Percentiles rank a stretch among this genome's conserved stretches.
These are phyloP conservation scores for Drosophila nebulosa DNA, from an alignment of 1,140 invertebrate genomes.

Conservation along the genomic window DNA sequence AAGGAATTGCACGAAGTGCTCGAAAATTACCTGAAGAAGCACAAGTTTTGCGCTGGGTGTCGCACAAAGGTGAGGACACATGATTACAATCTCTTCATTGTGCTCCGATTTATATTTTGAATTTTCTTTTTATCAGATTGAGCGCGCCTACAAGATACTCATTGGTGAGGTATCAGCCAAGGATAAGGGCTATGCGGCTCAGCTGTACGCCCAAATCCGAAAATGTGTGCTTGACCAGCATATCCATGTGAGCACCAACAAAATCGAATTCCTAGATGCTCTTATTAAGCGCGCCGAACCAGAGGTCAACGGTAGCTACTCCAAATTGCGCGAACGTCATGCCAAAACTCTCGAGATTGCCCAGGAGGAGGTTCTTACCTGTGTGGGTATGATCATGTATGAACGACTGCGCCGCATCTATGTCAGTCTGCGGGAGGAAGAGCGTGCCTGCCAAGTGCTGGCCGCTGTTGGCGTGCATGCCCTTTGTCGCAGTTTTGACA, in stretches of 20 bases:
- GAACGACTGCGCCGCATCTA: conserved; percentile 93
- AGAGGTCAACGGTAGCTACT: conserved; percentile 88
- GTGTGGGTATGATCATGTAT: conserved; percentile 94
- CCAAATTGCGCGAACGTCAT: conserved; percentile 90
- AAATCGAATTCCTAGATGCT: conserved; percentile 92
- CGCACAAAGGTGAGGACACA: conserved; percentile 88
- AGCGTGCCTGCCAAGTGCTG: conserved; percentile 94
- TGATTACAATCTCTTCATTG: background rate
- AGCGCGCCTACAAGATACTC: conserved; percentile 92
- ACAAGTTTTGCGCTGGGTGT: conserved; percentile 95
- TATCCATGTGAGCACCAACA: conserved; percentile 89
- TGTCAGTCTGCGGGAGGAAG: conserved; percentile 92
- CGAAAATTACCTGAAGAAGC: conserved; percentile 94
- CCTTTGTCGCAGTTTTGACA: conserved; percentile 93
- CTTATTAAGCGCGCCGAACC: conserved; percentile 94
- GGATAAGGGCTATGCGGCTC: conserved; percentile 93
- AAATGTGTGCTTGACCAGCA: conserved; percentile 92
- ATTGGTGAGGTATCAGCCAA: conserved; percentile 91
- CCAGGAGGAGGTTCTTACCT: conserved; percentile 96
- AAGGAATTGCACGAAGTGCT: conserved; percentile 91
- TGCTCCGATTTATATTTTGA: background rate
- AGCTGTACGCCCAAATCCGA: conserved; percentile 92
- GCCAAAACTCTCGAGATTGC: conserved; percentile 97
- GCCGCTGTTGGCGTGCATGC: conserved; percentile 93
- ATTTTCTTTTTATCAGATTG: conserved; percentile 79